These are phyloP conservation scores for Crioceris asparagi DNA, from an alignment of 2,888 invertebrate genomes.

Conservation along the genomic window DNA sequence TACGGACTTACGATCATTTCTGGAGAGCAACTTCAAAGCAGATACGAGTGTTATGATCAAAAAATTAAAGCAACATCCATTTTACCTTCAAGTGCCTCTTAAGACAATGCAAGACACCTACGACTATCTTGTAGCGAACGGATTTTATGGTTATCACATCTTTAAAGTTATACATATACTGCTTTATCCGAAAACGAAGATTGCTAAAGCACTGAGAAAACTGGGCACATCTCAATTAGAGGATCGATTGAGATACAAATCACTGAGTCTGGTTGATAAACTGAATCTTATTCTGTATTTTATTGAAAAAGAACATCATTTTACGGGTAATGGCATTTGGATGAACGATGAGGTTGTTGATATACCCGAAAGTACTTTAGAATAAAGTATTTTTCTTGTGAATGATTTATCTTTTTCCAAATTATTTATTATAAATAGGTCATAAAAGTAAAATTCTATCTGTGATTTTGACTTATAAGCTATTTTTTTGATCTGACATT, in stretches of 20 bases:
- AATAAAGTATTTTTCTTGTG: too few species aligned
- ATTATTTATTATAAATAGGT: too few species aligned
- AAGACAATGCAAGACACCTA: conserved; percentile 48
- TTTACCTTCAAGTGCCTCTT: conserved; percentile 52
- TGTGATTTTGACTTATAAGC: too few species aligned
- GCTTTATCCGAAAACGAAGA: conserved; percentile 59
- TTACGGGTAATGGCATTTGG: conserved; percentile 69
- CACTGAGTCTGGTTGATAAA: conserved; percentile 36
- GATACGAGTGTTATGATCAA: conserved; percentile 28
- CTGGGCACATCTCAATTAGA: not conserved
- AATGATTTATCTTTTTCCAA: too few species aligned
- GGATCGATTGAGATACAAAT: conserved; percentile 15
- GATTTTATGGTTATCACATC: conserved; percentile 46
- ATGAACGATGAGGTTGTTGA: conserved; percentile 7
- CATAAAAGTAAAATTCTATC: too few species aligned
- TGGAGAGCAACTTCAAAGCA: conserved; percentile 34
- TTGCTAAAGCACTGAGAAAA: conserved; percentile 22
- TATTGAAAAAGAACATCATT: conserved; percentile 62
- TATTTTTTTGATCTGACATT: too few species aligned
- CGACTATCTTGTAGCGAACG: conserved; percentile 40
- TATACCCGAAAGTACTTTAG: conserved; percentile 10
- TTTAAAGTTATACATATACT: conserved; percentile 50
- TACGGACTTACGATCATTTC: conserved; percentile 37
- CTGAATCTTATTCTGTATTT: conserved; percentile 58
- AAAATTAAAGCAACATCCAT: conserved; percentile 48